Conservation (phyloP, 2,888 invertebrate species). For the Fragum whitleyi region DNA sequence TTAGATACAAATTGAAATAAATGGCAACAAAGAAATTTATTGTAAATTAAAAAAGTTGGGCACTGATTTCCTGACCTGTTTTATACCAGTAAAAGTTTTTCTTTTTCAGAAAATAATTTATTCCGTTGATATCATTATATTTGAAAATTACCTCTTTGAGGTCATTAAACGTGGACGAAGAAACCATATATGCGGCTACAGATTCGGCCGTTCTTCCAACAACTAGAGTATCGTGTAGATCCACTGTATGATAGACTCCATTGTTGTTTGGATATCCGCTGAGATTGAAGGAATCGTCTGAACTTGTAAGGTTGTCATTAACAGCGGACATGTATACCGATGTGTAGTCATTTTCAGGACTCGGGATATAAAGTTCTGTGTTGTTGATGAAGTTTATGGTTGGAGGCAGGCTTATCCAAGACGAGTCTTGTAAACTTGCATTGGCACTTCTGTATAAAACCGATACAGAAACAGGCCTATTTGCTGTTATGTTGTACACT, state of each 20-base stretch:
- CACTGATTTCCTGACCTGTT: too few species aligned
- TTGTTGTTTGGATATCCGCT: not conserved
- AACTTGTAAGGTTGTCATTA: not conserved
- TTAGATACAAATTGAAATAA: too few species aligned
- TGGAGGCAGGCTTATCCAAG: slow-evolving; percentile 28
- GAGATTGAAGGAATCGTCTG: not conserved
- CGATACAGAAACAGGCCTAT: slow-evolving; percentile 29
- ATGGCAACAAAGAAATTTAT: too few species aligned
- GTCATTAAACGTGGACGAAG: slow-evolving; percentile 27
- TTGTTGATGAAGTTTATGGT: slow-evolving; percentile 25
- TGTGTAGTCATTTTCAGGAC: not conserved
- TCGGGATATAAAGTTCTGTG: slow-evolving; percentile 13
- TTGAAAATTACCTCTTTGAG: slow-evolving; percentile 2
- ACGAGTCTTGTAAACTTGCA: not conserved
- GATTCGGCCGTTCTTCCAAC: not conserved
- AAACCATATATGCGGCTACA: not conserved
- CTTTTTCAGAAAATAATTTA: too few species aligned
- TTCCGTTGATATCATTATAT: too few species aligned
- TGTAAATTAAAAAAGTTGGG: too few species aligned
- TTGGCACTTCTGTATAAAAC: slow-evolving; percentile 6
- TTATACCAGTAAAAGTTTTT: too few species aligned
- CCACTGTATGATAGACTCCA: not conserved
- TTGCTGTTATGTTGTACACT: slow-evolving; percentile 24
- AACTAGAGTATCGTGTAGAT: not conserved
- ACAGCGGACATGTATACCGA: not conserved